These are phyloP conservation scores for Petrolisthes manimaculis DNA, from an alignment of 2,888 invertebrate species.

Conservation along the genomic window DNA sequence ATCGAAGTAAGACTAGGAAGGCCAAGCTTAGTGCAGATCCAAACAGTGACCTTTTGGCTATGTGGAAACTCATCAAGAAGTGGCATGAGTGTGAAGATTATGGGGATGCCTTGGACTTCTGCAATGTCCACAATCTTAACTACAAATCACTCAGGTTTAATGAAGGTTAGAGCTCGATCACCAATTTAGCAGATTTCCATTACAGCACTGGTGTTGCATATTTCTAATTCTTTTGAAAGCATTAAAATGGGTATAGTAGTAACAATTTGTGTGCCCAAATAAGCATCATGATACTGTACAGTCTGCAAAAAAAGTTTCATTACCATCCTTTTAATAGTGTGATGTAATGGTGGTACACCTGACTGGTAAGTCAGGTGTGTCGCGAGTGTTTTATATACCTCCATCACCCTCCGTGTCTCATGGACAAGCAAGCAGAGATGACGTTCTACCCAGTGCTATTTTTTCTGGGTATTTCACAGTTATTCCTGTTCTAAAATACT, in stretches of 20 bases:
- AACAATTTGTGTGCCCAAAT: background rate
- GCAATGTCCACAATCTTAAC: slow-evolving; percentile 43
- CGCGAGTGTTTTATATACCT: no score
- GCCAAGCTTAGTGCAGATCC: slow-evolving; percentile 24
- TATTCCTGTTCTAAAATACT: no score
- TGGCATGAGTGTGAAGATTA: slow-evolving; percentile 34
- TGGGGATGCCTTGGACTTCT: slow-evolving; percentile 26
- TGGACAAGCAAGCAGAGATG: no score
- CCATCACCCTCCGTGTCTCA: no score
- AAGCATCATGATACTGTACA: no score
- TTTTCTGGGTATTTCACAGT: no score
- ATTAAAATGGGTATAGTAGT: background rate
- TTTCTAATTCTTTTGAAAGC: background rate
- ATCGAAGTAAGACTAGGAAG: slow-evolving; percentile 23
- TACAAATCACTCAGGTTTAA: slow-evolving; percentile 35
- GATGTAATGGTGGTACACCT: no score
- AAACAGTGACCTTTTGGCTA: slow-evolving; percentile 46
- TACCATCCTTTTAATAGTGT: no score
- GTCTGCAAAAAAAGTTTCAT: no score
- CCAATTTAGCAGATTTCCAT: background rate
- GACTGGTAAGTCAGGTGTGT: no score
- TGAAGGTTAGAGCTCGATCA: slow-evolving; percentile 21
- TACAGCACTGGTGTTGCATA: background rate
- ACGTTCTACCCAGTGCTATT: no score
- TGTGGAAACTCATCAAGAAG: slow-evolving; percentile 4